Base-by-base conservation (phyloP, 2,888 invertebrate genomes). In the Diarsia mendica region DNA sequence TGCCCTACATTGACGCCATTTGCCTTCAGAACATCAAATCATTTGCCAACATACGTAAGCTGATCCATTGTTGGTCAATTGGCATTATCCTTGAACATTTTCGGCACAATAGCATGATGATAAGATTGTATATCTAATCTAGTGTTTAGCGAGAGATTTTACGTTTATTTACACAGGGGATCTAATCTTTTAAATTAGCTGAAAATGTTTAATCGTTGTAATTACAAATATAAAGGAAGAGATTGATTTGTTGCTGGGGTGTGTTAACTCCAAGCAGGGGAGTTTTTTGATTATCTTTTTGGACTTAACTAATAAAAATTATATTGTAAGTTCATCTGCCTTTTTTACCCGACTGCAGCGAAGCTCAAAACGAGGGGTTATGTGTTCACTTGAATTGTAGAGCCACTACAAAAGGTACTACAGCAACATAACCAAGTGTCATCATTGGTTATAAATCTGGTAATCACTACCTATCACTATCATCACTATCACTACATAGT, bases 41-140 rank as follows among this genome's bases (percentile, higher is more conserved):
- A 48, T 8, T 69, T 69, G 68, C 66, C 69, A 80, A 64, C 20
- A 64, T 64, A 66, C 39, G 58, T 33, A 49, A 55, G 48, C 20
- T 46, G 20, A 53, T 23, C 55, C n/a, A 76, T 84, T 84, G 84
- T 84, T 64, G 72, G 15, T 61, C 78, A 84, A 84, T 84, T 81
- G 84, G 51, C 33, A 28, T 49, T 70, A 58, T 76, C 84, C 81
- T 84, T 84, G 75, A 73, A 44, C 49, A 60, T 60, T 72, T 79
- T 79, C 44, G 72, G 71, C 69, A 79, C 83, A 82, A 79, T 69
- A 51, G 51, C 13, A n/a, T 9, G 6, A 1, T 71, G 67, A 79
- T 82, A 74, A 82, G 74, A 81, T 78, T 70, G 71, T 49, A 8
- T 73, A 83, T 79, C 66, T 82, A 51, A 83, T 79, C 72, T 79